A percentile compares a stretch with the other conserved stretches of the same genome.
Evolutionary conservation across 2,797 vertebrate species (phyloP).

Genomic region (Acanthopagrus latus): DNA sequence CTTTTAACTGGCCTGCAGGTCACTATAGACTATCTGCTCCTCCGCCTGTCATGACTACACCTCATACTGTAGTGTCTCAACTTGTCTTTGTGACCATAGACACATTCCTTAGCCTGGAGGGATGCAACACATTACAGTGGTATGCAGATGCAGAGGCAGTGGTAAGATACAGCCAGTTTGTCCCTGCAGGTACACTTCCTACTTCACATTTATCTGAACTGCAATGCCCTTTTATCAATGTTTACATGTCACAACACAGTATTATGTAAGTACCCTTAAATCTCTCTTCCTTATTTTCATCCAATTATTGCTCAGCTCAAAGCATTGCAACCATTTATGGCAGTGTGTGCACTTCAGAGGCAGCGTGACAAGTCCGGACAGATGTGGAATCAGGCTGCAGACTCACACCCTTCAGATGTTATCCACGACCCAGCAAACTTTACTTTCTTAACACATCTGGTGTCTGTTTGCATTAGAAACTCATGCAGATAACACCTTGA

Average conservation of each 20-base stretch:
- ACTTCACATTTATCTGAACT: neutral
- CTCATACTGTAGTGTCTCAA: constrained; percentile 63
- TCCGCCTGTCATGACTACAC: constrained; percentile 25
- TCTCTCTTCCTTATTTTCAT: constrained; percentile 70
- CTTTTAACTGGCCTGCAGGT: constrained; percentile 14
- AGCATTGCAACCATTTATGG: constrained; percentile 82
- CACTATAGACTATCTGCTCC: neutral
- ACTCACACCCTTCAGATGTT: constrained; percentile 51
- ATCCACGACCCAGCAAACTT: neutral
- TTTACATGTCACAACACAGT: neutral
- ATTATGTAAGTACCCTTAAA: neutral
- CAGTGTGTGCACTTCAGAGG: constrained; percentile 44
- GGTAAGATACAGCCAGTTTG: neutral
- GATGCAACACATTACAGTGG: constrained; percentile 44
- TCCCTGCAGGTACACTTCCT: neutral
- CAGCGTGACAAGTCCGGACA: constrained; percentile 80
- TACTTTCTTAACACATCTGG: neutral
- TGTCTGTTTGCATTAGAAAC: neutral
- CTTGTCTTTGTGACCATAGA: constrained; percentile 61
- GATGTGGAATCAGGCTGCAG: constrained; percentile 54
- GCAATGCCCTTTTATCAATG: neutral
- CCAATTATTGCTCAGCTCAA: constrained; percentile 70
- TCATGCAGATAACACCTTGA: neutral
- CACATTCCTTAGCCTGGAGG: constrained; percentile 82
- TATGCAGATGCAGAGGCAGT: neutral